Base-by-base conservation (phyloP, 1,140 invertebrate species). In the Cyrtorhinus lividipennis region DNA sequence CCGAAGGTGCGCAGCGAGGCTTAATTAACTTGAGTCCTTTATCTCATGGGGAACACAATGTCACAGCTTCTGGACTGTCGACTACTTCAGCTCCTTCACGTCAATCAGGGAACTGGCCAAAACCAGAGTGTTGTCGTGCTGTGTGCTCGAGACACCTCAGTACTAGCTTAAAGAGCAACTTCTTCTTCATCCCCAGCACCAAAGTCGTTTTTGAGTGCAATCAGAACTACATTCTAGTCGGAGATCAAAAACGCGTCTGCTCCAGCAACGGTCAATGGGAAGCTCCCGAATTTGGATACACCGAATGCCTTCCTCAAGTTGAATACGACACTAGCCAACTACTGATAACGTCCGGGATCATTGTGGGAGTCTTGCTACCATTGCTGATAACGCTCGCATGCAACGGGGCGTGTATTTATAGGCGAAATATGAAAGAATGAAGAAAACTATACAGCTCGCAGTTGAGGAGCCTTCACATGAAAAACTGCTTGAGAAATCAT, bases 141-240 rank as follows among this genome's bases (percentile, higher is more conserved):
- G 91, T 13, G 83, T 92, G 45, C 71, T 95, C 67, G 87, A 90
- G 72, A 93, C 91, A 0, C 92, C 92, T 12, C 79, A 88, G 1
- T 90, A 94, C 71, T 92, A 92, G 30, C 77, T 90, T 38, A n/a
- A 95, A 95, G 72, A 88, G 84, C 69, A 92, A 89, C 69, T 94
- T 93, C 75, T 81, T 88, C 66, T 95, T 94, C 73, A 83, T 84
- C 53, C 90, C 90, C 1, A 90, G 89, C 1, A 90, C 88, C 0
- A 83, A 87, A 75, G 90, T 95, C 0, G 85, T 84, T 45, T 95
- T 92, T 70, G 89, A 92, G 71, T 95, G 92, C 71, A 86, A 92
- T 72, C 86, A 91, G 71, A 83, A 88, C 67, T 95, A 92, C 68
- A 83, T 92, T 53, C 74, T 95, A 26, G 75, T 86, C 38, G 92